These are phyloP conservation scores for Apeltes quadracus DNA, from an alignment of 2,113 vertebrate species.

Conservation along the genomic window DNA sequence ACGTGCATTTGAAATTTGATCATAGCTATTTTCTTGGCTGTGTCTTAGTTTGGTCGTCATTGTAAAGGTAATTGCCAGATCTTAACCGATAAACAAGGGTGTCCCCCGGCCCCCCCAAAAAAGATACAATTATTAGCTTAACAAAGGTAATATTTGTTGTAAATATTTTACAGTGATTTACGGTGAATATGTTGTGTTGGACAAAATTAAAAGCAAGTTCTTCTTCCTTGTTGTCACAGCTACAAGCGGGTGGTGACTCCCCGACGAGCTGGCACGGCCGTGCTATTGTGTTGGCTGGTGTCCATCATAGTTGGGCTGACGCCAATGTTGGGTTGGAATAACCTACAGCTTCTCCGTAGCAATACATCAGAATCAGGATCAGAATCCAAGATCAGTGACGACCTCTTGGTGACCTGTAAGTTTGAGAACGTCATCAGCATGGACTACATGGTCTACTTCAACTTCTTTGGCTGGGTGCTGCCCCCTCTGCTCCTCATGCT, in stretches of 20 bases:
- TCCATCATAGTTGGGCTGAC: constrained; percentile 91
- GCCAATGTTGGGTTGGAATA: constrained; percentile 96
- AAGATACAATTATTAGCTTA: not conserved
- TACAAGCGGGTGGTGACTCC: constrained; percentile 92
- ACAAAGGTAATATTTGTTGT: not conserved
- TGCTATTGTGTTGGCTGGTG: constrained; percentile 90
- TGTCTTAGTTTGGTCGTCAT: not conserved
- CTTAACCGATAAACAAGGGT: not conserved
- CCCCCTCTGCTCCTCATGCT: constrained; percentile 93
- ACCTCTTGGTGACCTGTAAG: constrained; percentile 83
- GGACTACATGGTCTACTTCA: constrained; percentile 99
- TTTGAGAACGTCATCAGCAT: constrained; percentile 97
- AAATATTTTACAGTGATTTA: not conserved
- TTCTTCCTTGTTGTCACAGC: constrained; percentile 72
- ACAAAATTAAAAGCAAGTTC: constrained; percentile 4
- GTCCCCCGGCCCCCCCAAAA: too few relatives aligned
- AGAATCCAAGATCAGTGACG: constrained; percentile 55
- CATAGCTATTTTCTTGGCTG: too few relatives aligned
- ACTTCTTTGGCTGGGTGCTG: constrained; percentile 96
- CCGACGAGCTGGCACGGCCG: constrained; percentile 85
- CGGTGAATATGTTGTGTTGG: not conserved
- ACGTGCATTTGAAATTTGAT: too few relatives aligned
- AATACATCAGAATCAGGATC: too few relatives aligned
- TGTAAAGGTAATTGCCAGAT: not conserved
- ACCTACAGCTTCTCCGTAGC: constrained; percentile 76